Evolutionary conservation across 2,888 invertebrate genomes (phyloP), one percentile per base, ranked within the genome.

Genomic region (Saturnia pavonia): DNA sequence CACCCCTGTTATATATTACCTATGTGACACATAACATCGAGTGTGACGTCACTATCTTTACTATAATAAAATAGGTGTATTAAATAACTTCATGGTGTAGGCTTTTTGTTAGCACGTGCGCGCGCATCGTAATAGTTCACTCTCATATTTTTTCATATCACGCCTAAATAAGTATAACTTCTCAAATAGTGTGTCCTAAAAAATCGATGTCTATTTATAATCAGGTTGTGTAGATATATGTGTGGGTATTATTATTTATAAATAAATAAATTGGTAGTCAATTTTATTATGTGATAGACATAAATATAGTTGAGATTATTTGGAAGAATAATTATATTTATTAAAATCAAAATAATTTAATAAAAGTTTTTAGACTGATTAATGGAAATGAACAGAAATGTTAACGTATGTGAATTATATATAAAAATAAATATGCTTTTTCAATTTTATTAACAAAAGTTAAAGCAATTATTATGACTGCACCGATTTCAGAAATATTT

Each of bases 211-310:
- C 65, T 65, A 40, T 65, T 63, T 63, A 16, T 63, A 63, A 16
- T n/a, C 27, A 65, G 16, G 40, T 65, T 65, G 40, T 65, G 11
- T 63, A 19, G 34, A 54, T 65, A 16, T 65, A 25, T n/a, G 19
- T 19, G 7, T 19, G 48, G 8, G 48, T 51, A 19, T 19, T 51
- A 57, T 66, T 25, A 57, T 7, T 12, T 1, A 43, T 43, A 43
- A 43, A 7, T 43, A 54, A 54, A 54, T 54, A 54, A 65, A 65
- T n/a, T 70, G 27, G 48, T 70, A 69, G 79, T 80, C 79, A 79
- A 80, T 80, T 80, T 73, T 7, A 71, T 65, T 65, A 51, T 73
- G 73, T 71, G 73, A 73, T 73, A 70, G 69, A 69, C 9, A 25
- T 70, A 66, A 48, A 66, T 69, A 42, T 42, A 27, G 25, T n/a